Evolutionary conservation across 2,113 vertebrate species (phyloP).

Genomic region (Chiloscyllium plagiosum): DNA sequence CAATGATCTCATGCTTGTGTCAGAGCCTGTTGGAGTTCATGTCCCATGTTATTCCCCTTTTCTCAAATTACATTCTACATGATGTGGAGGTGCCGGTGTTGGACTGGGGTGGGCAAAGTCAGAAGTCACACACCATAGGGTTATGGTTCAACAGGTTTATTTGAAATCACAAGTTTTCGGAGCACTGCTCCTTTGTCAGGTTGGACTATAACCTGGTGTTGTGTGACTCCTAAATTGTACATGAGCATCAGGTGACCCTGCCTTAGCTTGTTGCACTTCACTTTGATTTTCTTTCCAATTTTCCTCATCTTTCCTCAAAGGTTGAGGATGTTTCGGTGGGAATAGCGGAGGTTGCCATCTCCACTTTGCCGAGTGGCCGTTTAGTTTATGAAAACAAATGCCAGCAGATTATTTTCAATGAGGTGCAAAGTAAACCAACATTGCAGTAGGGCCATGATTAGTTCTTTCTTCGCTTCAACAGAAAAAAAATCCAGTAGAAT

Average conservation of each 20-base stretch:
- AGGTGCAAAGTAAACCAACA: not conserved
- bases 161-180: too few relatives aligned
- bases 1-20: not conserved
- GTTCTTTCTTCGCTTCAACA: not conserved
- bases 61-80: not conserved
- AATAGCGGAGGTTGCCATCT: not conserved
- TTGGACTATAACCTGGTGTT: too few relatives aligned
- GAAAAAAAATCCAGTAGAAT: not conserved
- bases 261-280: not conserved
- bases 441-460: too few relatives aligned
- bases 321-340: not conserved
- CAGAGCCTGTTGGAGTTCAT: not conserved
- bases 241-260: too few relatives aligned
- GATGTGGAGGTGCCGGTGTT: too few relatives aligned
- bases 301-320: not conserved
- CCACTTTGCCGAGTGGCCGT: not conserved
- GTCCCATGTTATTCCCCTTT: not conserved
- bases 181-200: too few relatives aligned
- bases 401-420: not conserved
- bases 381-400: not conserved
- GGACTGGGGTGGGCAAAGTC: too few relatives aligned
- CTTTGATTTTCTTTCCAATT: not conserved
- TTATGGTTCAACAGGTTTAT: too few relatives aligned
- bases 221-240: too few relatives aligned
- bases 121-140: too few relatives aligned